Evolutionary conservation across 1,140 invertebrate genomes (phyloP).

Genomic region (Scaptodrosophila lebanonensis): DNA sequence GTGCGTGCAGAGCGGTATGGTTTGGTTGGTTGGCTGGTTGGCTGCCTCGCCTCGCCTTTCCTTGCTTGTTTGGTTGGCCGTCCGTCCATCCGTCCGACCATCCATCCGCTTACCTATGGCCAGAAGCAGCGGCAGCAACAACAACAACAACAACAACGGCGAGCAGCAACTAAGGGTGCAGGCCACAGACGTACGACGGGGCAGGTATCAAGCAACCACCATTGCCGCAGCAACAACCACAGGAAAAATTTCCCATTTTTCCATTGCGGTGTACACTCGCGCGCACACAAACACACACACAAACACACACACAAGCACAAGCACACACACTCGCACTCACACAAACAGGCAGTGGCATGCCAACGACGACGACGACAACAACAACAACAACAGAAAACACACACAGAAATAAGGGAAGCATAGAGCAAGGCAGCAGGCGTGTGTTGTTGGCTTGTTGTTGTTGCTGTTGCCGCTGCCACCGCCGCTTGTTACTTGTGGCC

Average conservation of each 20-base stretch:
- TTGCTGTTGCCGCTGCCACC: slow-evolving; percentile 8
- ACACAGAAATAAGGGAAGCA: slow-evolving; percentile 34
- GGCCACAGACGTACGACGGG: slow-evolving; percentile 26
- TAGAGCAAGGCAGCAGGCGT: slow-evolving; percentile 29
- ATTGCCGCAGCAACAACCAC: slow-evolving; percentile 77
- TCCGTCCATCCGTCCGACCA: background rate
- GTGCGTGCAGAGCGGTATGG: slow-evolving; percentile 43
- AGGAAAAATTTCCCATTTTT: slow-evolving; percentile 77
- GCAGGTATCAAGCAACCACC: slow-evolving; percentile 76
- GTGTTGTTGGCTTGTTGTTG: slow-evolving; percentile 22
- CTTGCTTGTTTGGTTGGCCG: background rate
- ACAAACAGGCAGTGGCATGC: background rate
- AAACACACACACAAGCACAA: background rate
- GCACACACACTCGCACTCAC: too few relatives aligned
- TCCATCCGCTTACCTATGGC: slow-evolving; percentile 52
- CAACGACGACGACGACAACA: too few relatives aligned
- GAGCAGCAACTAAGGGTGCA: slow-evolving; percentile 54
- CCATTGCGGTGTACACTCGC: slow-evolving; percentile 66
- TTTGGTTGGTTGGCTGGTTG: slow-evolving; percentile 51
- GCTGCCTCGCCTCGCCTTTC: too few relatives aligned
- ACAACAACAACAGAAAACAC: too few relatives aligned
- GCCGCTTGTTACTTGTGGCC: slow-evolving; percentile 54
- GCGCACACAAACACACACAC: slow-evolving; percentile 22
- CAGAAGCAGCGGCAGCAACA: too few relatives aligned
- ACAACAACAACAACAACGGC: too few relatives aligned